Evolutionary conservation across 2,797 vertebrate genomes (phyloP).

Genomic region (Phataginus tricuspis): DNA sequence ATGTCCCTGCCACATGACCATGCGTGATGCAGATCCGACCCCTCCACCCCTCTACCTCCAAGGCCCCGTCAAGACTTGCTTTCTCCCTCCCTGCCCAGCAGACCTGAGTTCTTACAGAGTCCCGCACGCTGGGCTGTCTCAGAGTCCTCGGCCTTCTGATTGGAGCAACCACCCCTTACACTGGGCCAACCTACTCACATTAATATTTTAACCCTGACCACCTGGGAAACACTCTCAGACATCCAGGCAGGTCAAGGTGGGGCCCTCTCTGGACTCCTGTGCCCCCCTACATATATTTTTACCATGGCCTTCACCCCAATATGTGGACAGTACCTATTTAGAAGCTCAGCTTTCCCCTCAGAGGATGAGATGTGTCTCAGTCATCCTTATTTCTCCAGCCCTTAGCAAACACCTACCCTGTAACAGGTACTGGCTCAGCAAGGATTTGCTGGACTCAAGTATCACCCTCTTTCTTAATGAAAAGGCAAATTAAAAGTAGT

Average conservation of each 20-base stretch:
- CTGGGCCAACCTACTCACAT: too few species aligned
- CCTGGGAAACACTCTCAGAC: not conserved
- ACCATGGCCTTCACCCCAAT: not conserved
- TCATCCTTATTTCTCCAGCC: not conserved
- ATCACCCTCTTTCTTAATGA: not conserved
- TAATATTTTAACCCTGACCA: not conserved
- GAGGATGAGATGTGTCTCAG: not conserved
- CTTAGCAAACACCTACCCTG: not conserved
- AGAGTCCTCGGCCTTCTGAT: not conserved
- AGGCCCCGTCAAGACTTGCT: too few species aligned
- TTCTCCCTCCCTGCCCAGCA: not conserved
- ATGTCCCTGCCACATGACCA: not conserved
- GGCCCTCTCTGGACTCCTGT: not conserved
- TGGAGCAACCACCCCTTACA: not conserved
- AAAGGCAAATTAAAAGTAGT: not conserved
- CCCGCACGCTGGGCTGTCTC: not conserved
- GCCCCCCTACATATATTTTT: not conserved
- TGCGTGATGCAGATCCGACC: not conserved
- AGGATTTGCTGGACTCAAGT: not conserved
- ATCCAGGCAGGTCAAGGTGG: not conserved
- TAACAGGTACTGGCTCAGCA: not conserved
- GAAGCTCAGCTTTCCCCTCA: not conserved
- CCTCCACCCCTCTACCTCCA: too few species aligned
- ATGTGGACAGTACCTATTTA: not conserved
- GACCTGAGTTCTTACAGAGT: not conserved